Evolutionary conservation across 2,888 invertebrate species (phyloP).

Genomic region (Ceramica pisi): DNA sequence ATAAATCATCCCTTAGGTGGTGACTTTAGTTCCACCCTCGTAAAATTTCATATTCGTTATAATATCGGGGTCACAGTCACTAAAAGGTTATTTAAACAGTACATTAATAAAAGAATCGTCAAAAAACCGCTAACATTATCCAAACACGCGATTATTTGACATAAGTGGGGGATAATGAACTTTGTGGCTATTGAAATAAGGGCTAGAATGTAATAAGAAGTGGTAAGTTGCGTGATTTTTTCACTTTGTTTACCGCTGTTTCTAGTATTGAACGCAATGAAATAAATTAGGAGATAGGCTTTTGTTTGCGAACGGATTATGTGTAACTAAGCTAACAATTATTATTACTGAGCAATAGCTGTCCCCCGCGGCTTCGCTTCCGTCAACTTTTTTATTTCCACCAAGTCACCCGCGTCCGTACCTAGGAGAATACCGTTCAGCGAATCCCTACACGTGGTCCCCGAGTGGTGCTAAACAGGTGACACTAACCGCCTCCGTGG

Average conservation of each 20-base stretch:
- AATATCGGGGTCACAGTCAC: conserved; percentile 47
- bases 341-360: too few species aligned
- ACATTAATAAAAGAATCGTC: conserved; percentile 32
- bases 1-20: too few species aligned
- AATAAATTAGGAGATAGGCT: conserved; percentile 26
- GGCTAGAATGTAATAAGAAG: not conserved
- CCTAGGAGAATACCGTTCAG: too few species aligned
- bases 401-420: too few species aligned
- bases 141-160: conserved; percentile 38
- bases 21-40: not conserved
- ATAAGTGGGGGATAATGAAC: conserved; percentile 5
- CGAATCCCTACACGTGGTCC: too few species aligned
- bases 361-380: too few species aligned
- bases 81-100: conserved; percentile 44
- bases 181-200: accelerated
- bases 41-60: conserved; percentile 9
- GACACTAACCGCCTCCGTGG: too few species aligned
- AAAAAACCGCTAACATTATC: conserved; percentile 45
- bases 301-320: conserved; percentile 12
- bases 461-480: too few species aligned
- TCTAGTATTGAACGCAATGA: conserved; percentile 14
- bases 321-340: too few species aligned
- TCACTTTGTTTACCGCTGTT: conserved; percentile 20
- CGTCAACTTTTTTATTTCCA: too few species aligned
- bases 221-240: conserved; percentile 40